Evolutionary conservation across 2,113 vertebrate species (phyloP).

Genomic region (Leptodactylus fuscus): DNA sequence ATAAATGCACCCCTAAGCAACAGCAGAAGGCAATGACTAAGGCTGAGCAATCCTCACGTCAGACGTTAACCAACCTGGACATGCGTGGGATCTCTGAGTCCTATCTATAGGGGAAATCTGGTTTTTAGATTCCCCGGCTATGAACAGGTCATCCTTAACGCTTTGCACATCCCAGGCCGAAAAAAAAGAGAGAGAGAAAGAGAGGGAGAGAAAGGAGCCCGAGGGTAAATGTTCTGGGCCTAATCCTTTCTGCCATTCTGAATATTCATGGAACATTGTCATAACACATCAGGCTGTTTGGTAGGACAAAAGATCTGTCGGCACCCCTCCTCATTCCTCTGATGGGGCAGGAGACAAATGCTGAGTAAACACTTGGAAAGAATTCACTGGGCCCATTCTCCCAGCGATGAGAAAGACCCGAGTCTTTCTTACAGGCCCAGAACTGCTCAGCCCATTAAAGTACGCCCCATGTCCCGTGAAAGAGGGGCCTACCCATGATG

Average conservation of each 20-base stretch:
- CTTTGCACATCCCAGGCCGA: slow-evolving; percentile 87
- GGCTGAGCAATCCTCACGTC: slow-evolving; percentile 77
- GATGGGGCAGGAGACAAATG: slow-evolving; percentile 81
- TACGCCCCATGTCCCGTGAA: slow-evolving; percentile 98
- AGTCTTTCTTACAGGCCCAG: slow-evolving; percentile 89
- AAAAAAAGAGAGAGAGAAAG: slow-evolving; percentile 63
- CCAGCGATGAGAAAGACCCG: slow-evolving; percentile 85
- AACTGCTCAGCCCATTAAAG: slow-evolving; percentile 97
- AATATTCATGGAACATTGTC: slow-evolving; percentile 76
- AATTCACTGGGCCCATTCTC: slow-evolving; percentile 90
- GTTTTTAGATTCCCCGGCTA: slow-evolving; percentile 87
- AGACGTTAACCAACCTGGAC: slow-evolving; percentile 95
- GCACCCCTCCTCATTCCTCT: slow-evolving; percentile 74
- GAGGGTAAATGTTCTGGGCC: slow-evolving; percentile 85
- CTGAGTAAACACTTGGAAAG: slow-evolving; percentile 95
- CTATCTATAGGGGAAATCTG: slow-evolving; percentile 84
- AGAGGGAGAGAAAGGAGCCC: slow-evolving; percentile 74
- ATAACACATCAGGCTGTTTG: slow-evolving; percentile 73
- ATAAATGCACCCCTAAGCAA: neutral
- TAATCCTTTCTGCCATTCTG: slow-evolving; percentile 90
- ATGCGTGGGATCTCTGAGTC: slow-evolving; percentile 94
- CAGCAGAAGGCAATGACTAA: slow-evolving; percentile 73
- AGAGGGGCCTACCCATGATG: slow-evolving; percentile 85
- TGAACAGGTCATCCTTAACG: slow-evolving; percentile 98
- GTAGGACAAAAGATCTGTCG: slow-evolving; percentile 79